A percentile compares a stretch with the other conserved stretches of the same genome.
Conservation (phyloP, 2,113 vertebrate species). For the Benitochromis conjunctus region DNA sequence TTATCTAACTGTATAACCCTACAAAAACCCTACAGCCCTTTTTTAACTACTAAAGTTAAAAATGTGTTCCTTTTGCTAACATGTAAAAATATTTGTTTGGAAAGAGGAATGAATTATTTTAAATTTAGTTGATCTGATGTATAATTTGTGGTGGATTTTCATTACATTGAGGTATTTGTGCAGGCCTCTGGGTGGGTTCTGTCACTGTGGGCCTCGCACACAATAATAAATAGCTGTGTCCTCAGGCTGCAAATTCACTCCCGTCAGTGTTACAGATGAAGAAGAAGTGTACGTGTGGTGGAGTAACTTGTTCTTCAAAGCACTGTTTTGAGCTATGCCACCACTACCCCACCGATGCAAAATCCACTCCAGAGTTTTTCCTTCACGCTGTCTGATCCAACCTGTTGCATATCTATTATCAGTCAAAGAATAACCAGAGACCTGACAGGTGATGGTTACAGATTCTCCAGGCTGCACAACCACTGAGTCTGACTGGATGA, state of each 20-base stretch:
- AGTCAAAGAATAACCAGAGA: neutral
- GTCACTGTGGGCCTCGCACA: neutral
- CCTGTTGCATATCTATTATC: neutral
- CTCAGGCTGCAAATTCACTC: neutral
- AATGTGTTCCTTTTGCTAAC: fast-evolving
- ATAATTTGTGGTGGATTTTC: neutral
- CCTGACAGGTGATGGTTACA: neutral
- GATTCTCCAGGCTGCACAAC: neutral
- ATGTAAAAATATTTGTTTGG: neutral
- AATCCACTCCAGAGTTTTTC: neutral
- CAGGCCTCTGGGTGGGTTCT: neutral
- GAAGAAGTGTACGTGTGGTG: neutral
- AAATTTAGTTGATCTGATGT: neutral
- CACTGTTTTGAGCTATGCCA: neutral
- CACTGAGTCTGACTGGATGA: neutral
- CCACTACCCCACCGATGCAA: neutral
- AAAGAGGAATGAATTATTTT: neutral
- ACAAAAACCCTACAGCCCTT: neutral
- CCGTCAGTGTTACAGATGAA: neutral
- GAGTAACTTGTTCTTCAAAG: neutral
- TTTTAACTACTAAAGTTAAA: neutral
- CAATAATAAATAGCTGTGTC: neutral
- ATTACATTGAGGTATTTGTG: neutral
- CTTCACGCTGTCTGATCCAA: neutral
- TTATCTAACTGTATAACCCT: neutral